Percentiles rank a stretch among this genome's conserved stretches.
These are phyloP conservation scores for Lepidothrix coronata DNA, from an alignment of 2,113 vertebrate genomes.

Conservation along the genomic window DNA sequence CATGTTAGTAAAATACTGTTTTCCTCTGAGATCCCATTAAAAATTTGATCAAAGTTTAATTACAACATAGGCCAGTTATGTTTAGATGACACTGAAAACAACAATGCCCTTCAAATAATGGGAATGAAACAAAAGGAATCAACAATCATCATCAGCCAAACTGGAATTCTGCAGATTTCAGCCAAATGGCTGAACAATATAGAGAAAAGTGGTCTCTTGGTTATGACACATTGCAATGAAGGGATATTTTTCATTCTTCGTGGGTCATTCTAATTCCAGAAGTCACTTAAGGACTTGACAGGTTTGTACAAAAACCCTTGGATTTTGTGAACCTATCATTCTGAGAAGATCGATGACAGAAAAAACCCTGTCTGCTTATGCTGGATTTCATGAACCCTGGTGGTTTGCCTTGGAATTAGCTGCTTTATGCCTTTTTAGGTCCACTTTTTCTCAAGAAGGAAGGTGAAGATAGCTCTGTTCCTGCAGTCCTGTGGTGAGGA, in stretches of 20 bases:
- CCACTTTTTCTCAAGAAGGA: not conserved
- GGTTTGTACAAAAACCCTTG: not conserved
- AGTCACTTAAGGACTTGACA: not conserved
- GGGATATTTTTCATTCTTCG: not conserved
- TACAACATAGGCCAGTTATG: not conserved
- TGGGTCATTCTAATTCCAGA: not conserved
- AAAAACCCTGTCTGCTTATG: not conserved
- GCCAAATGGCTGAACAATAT: not conserved
- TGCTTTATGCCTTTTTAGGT: not conserved
- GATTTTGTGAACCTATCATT: not conserved
- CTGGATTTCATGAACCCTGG: not conserved
- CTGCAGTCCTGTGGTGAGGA: not conserved
- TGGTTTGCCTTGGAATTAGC: not conserved
- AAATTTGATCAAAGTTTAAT: conserved; percentile 57
- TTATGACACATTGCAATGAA: not conserved
- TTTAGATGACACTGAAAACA: conserved; percentile 34
- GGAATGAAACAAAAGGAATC: not conserved
- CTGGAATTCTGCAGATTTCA: not conserved
- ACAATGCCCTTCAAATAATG: not conserved
- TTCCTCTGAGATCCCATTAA: conserved; percentile 61
- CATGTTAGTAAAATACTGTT: conserved; percentile 38
- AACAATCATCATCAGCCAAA: not conserved
- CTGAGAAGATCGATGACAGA: not conserved
- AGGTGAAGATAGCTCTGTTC: not conserved
- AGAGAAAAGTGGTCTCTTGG: not conserved